Base-by-base conservation (phyloP, 2,113 vertebrate genomes). In the Corythaeola cristata region DNA sequence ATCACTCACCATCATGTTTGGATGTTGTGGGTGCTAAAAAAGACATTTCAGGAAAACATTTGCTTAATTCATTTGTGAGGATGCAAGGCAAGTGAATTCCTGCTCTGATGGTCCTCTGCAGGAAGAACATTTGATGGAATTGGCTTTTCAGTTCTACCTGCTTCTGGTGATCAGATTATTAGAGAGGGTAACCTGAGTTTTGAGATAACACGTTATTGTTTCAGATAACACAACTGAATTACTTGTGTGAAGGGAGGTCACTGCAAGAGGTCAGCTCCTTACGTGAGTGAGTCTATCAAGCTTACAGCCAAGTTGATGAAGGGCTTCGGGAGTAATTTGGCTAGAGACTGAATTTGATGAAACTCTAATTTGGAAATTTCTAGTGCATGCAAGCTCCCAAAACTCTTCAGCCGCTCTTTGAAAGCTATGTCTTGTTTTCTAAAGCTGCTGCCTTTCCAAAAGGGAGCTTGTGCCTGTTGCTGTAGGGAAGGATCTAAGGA, bases 1-100 rank as follows among this genome's bases (percentile, higher is more conserved):
- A 52, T 97, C 96, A 19, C 28, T 69, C 84, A 95, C 95, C 77
- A 97, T 94, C 95, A 97, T 96, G 92, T 97, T 97, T n/a, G 97
- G 97, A 81, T 97, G 97, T 10, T 96, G 87, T 22, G 97, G 96
- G 75, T 97, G 96, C 97, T 97, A 78, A 89, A 91, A 44, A 76
- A 74, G 33, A 80, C 6, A 81, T 64, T 92, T n/a, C 9, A 53
- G 60, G 63, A 68, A 84, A 94, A 93, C 0, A 11, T 44, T 64
- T 18, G 8, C 28, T 81, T 47, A 47, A 64, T 55, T 72, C 32
- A 59, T 0, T 6, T 50, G 49, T 35, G 41, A 41, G 56, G 45
- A 37, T 37, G 56, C 30, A 49, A 35, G 0, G 0, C 1, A 4
- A 32, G 32, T 60, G 60, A 32, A 66, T 27, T 27, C 80, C 53